Evolutionary conservation across 1,140 invertebrate species (phyloP).

Genomic region (Ylistrum balloti): DNA sequence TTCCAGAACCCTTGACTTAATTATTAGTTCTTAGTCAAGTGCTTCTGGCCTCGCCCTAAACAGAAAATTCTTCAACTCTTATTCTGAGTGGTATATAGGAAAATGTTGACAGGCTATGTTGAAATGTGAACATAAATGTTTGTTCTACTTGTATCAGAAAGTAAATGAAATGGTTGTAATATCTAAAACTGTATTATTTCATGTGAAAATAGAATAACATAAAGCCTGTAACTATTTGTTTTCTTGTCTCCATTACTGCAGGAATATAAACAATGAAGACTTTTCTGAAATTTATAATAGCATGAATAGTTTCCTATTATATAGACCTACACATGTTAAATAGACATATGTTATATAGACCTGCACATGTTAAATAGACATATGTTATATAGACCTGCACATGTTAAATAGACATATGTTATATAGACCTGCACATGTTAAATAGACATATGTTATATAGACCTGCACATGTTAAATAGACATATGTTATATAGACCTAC

Average conservation of each 20-base stretch:
- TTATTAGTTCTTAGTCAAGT: neutral
- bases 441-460: too few relatives aligned
- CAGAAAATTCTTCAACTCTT: neutral
- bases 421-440: too few relatives aligned
- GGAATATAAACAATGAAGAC: neutral
- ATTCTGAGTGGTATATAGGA: neutral
- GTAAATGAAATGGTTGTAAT: neutral
- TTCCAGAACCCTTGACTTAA: neutral
- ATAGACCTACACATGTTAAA: neutral
- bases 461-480: too few relatives aligned
- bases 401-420: too few relatives aligned
- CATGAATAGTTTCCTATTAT: neutral
- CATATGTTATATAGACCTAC: too few relatives aligned
- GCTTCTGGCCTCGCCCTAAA: neutral
- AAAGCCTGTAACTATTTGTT: too few relatives aligned
- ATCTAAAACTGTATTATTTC: neutral
- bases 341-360: too few relatives aligned
- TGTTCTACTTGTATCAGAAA: neutral
- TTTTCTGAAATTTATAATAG: neutral
- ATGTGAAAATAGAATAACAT: neutral
- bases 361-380: too few relatives aligned
- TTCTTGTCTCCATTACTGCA: neutral
- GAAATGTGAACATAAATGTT: neutral
- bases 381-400: too few relatives aligned
- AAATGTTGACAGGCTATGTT: neutral